Base-by-base conservation (phyloP, 2,888 invertebrate species). In the Hirtodrosophila trivittata region DNA sequence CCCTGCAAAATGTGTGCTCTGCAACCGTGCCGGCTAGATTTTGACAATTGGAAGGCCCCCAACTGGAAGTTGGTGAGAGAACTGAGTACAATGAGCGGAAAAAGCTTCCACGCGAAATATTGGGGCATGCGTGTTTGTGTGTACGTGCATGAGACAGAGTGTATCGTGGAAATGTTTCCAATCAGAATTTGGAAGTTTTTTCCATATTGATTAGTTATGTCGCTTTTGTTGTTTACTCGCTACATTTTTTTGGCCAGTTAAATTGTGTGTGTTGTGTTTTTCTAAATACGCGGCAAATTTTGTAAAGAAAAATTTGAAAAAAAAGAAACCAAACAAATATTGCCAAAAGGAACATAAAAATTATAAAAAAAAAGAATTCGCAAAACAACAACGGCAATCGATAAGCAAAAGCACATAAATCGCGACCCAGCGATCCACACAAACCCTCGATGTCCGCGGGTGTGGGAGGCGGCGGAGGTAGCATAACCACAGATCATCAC, bases 131-230 rank as follows among this genome's bases (percentile, higher is more conserved):
- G 73, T 74, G 55, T 57, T 56, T 49, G 64, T 64, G 51, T 63
- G 62, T 60, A 58, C 56, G 55, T 66, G 76, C 56, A 63, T 59
- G 49, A 56, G 55, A 50, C 21, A 57, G 46, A 52, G 55, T 75
- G 52, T 58, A 60, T 75, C 69, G 63, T 71, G 75, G 68, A 77
- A 74, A 42, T 32, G 45, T 62, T 80, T 81, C 83, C 83, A 75
- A 66, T 62, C 66, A 66, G 58, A 75, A 70, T 75, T 76, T 87
- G 86, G 88, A 87, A 89, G 83, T 86, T 89, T 88, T 88, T 89
- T 89, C 89, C 89, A 89, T 89, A 89, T 89, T 89, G 88, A 89
- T 89, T 89, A 89, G 89, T 89, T 89, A 89, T 89, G 89, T 89
- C 89, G 88, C 87, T 89, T 89, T 89, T 88, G 89, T 89, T 89